Conservation (phyloP, 2,888 invertebrate genomes). For the Habrosyne pyritoides region DNA sequence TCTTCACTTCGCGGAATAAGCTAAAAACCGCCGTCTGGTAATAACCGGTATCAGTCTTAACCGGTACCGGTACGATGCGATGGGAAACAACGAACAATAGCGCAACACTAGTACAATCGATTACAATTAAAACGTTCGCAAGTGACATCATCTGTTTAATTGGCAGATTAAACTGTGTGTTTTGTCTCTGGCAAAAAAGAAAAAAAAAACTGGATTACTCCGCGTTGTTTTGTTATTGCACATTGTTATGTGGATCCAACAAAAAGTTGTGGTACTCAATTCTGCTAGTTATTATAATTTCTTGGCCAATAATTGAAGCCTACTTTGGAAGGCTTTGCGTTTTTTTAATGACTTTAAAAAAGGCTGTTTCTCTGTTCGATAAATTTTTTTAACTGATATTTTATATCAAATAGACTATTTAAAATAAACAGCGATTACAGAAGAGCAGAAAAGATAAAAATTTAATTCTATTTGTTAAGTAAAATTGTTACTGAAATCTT, state of each 20-base stretch:
- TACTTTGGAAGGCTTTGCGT: neutral
- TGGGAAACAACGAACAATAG: constrained; percentile 8
- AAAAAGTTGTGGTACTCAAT: neutral
- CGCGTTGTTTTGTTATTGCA: neutral
- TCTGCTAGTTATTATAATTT: neutral
- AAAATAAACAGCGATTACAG: too few relatives aligned
- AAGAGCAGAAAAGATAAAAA: too few relatives aligned
- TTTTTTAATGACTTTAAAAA: too few relatives aligned
- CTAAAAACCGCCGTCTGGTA: constrained; percentile 25
- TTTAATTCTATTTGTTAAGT: too few relatives aligned
- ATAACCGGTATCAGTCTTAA: constrained; percentile 7
- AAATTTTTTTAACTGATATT: too few relatives aligned
- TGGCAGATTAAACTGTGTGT: neutral
- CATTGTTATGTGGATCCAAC: neutral
- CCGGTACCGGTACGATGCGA: constrained; percentile 1
- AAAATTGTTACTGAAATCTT: too few relatives aligned
- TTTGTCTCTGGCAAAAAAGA: neutral
- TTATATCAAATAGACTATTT: too few relatives aligned
- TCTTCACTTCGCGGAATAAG: constrained; percentile 49
- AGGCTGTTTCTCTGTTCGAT: too few relatives aligned
- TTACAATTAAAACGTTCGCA: neutral
- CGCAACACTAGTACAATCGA: constrained; percentile 6
- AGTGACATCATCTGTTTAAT: constrained; percentile 8
- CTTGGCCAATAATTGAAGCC: neutral
- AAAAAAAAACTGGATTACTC: neutral